Percentiles rank a stretch among this genome's conserved stretches.
Conservation (phyloP, 2,888 invertebrate genomes). For the Odontomyia ornata region DNA sequence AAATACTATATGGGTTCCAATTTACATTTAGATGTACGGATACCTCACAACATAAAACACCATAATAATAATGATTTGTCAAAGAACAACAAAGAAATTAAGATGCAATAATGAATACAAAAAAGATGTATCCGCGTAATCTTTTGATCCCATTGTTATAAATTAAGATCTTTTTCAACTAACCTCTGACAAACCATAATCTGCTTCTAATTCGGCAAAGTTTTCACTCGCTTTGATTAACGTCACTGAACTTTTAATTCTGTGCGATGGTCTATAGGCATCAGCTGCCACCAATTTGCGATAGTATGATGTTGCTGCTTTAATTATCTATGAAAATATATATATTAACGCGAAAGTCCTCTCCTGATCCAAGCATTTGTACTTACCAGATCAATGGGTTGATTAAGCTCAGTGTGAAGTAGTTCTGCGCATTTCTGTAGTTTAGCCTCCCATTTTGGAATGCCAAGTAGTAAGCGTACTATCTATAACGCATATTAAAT, state of each 20-base stretch:
- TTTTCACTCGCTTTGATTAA: slow-evolving; percentile 89
- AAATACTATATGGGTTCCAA: too few relatives aligned
- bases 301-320: slow-evolving; percentile 82
- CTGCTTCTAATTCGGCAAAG: slow-evolving; percentile 81
- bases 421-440: slow-evolving; percentile 65
- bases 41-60: too few relatives aligned
- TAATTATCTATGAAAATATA: slow-evolving; percentile 68
- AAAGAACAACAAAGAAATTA: too few relatives aligned
- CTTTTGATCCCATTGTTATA: too few relatives aligned
- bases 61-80: too few relatives aligned
- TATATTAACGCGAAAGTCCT: too few relatives aligned
- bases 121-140: too few relatives aligned
- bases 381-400: slow-evolving; percentile 60
- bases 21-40: too few relatives aligned
- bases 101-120: too few relatives aligned
- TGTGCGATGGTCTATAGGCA: slow-evolving; percentile 74
- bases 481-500: too few relatives aligned
- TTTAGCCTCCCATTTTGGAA: slow-evolving; percentile 63
- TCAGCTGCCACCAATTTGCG: slow-evolving; percentile 82
- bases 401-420: slow-evolving; percentile 60
- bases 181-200: slow-evolving; percentile 90
- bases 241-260: slow-evolving; percentile 76
- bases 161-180: too few relatives aligned
- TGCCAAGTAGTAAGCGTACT: slow-evolving; percentile 59
- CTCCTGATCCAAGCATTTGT: slow-evolving; percentile 7